These are phyloP conservation scores for Hemithea aestivaria DNA, from an alignment of 2,888 invertebrate species.

Conservation along the genomic window DNA sequence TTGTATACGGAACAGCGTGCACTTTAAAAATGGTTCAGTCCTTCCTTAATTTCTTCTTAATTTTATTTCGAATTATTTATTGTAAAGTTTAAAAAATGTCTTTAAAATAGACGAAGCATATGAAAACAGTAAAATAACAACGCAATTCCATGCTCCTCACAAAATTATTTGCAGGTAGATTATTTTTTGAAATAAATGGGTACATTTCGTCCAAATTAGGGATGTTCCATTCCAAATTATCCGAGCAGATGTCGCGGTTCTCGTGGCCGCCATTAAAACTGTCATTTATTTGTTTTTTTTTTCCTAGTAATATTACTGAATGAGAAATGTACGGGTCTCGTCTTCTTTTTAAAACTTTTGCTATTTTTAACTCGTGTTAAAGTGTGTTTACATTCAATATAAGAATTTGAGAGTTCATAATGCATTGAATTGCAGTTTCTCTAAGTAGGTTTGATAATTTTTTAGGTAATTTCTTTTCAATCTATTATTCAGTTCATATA, in stretches of 20 bases:
- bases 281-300: conserved; percentile 40
- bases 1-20: too few relatives aligned
- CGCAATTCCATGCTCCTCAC: too few relatives aligned
- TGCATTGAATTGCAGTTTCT: too few relatives aligned
- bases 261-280: conserved; percentile 37
- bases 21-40: too few relatives aligned
- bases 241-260: conserved; percentile 39
- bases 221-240: conserved; percentile 37
- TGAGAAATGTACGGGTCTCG: conserved; percentile 25
- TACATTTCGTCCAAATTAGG: conserved; percentile 33
- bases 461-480: too few relatives aligned
- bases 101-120: too few relatives aligned
- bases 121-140: background rate
- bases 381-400: conserved; percentile 1
- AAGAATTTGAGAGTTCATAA: too few relatives aligned
- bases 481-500: too few relatives aligned
- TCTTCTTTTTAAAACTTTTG: conserved; percentile 16
- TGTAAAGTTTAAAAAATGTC: too few relatives aligned
- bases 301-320: conserved; percentile 33
- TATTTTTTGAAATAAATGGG: conserved; percentile 28
- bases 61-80: too few relatives aligned
- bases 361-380: conserved; percentile 14
- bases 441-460: too few relatives aligned
- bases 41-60: too few relatives aligned
- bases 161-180: conserved; percentile 9